These are phyloP conservation scores for Rhyacophila evoluta DNA, from an alignment of 2,888 invertebrate species.

Conservation along the genomic window DNA sequence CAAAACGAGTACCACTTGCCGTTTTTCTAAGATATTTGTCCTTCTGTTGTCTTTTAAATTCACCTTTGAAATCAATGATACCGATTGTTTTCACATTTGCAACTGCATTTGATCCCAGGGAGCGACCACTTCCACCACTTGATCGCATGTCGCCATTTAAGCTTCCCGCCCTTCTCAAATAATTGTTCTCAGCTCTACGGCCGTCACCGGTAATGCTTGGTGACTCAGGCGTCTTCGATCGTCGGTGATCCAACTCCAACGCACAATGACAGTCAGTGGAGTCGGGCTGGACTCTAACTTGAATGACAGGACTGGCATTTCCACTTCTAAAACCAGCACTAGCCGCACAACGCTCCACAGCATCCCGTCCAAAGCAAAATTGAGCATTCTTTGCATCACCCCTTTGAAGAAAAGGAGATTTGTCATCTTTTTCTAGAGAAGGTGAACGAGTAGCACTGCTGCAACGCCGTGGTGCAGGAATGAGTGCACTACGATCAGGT, in stretches of 20 bases:
- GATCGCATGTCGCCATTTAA: neutral
- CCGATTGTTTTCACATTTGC: neutral
- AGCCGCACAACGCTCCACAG: conserved; percentile 53
- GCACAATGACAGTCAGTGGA: conserved; percentile 46
- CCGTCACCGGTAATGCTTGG: neutral
- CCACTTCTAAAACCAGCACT: conserved; percentile 57
- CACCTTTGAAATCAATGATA: neutral
- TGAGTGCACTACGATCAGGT: conserved; percentile 62
- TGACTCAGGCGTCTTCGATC: neutral
- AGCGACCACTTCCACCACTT: neutral
- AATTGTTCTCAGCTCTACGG: neutral
- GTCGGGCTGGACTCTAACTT: conserved; percentile 55
- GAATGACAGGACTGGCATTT: conserved; percentile 54
- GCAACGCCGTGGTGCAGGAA: conserved; percentile 55
- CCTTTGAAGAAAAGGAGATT: conserved; percentile 61
- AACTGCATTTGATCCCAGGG: neutral
- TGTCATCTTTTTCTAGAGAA: conserved; percentile 69
- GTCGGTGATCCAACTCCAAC: conserved; percentile 16
- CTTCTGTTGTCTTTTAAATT: neutral
- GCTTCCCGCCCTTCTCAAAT: neutral
- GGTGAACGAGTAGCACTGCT: conserved; percentile 67
- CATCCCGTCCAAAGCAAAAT: conserved; percentile 60
- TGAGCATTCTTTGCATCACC: conserved; percentile 60
- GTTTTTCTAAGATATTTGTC: neutral
- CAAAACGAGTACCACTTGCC: neutral